Conservation (phyloP, 2,888 invertebrate genomes). For the Megaustenia siamemsis region DNA sequence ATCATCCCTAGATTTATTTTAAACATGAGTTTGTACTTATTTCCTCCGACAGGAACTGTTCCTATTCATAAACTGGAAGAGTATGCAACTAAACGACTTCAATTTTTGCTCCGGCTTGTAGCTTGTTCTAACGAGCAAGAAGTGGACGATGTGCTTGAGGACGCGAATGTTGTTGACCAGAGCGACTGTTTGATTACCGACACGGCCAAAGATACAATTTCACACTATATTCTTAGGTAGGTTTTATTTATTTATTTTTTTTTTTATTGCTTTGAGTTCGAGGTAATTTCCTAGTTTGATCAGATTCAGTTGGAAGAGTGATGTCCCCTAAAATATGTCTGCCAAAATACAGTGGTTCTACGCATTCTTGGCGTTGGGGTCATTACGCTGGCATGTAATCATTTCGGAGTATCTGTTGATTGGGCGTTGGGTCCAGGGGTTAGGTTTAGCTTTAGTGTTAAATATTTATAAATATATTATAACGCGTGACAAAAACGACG, state of each 20-base stretch:
- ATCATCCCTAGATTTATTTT: not conserved
- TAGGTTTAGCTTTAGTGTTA: too few relatives aligned
- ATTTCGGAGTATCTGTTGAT: too few relatives aligned
- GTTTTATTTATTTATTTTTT: not conserved
- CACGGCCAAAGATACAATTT: slow-evolving; percentile 71
- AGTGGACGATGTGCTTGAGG: slow-evolving; percentile 63
- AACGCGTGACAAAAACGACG: too few relatives aligned
- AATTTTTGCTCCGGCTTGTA: slow-evolving; percentile 63
- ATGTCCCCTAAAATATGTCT: too few relatives aligned
- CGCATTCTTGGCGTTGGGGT: too few relatives aligned
- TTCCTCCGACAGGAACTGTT: slow-evolving; percentile 66
- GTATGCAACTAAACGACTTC: slow-evolving; percentile 63
- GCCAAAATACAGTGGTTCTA: too few relatives aligned
- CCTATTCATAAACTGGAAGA: slow-evolving; percentile 64
- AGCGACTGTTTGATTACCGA: slow-evolving; percentile 75
- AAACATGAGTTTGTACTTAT: slow-evolving; percentile 67
- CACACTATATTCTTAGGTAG: slow-evolving; percentile 76
- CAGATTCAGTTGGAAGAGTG: too few relatives aligned
- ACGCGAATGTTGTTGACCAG: slow-evolving; percentile 58
- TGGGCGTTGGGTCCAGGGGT: too few relatives aligned
- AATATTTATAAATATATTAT: too few relatives aligned
- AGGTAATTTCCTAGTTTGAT: too few relatives aligned
- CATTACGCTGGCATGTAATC: too few relatives aligned
- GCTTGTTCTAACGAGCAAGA: slow-evolving; percentile 44
- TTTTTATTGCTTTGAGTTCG: too few relatives aligned